Base-by-base conservation (phyloP, 2,888 invertebrate species). In the Harpalus rufipes region DNA sequence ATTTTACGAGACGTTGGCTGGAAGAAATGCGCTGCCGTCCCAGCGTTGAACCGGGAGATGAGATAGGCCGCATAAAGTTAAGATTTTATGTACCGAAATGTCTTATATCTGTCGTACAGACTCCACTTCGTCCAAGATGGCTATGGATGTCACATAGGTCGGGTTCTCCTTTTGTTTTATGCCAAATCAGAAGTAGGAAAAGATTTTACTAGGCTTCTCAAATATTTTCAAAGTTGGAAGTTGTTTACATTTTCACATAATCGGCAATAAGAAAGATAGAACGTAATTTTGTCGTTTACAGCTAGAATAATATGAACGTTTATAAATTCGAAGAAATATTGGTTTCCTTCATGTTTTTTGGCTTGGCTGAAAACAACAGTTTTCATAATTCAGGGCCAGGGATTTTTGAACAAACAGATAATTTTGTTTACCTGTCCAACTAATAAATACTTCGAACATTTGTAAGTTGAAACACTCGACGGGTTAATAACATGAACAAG, bases 11-110 rank as follows among this genome's bases (percentile, higher is more conserved):
- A 78, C 78, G 78, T 56, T 78, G 56, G 56, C 14, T 7, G 56
- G 25, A 56, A 78, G 56, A 78, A 78, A 78, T 78, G 78, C 12
- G 1, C 58, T 58, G 18, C 12, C 18, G n/a, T 44, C 18, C 25
- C 21, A 12, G 56, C 32, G 56, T 25, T 7, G 8, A 56, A 58
- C 78, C 41, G 10, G 41, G 32, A 56, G 58, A 58, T 78, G 56
- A 78, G 78, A 78, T 78, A 78, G 78, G 25, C 78, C 58, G 78
- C 78, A 78, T 78, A 78, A 78, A 78, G 58, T 78, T 78, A 78
- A 78, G 78, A 78, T 78, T 78, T 78, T 78, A 78, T 78, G 78
- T 78, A 78, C 58, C 78, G 78, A 78, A 78, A 58, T 78, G 58
- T 74, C 44, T 74, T 74, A 44, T 74, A 74, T 74, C 72, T 44